Evolutionary conservation across 2,888 invertebrate species (phyloP), one percentile per base, ranked within the genome.

Genomic region (Eristalinus sepulchralis): DNA sequence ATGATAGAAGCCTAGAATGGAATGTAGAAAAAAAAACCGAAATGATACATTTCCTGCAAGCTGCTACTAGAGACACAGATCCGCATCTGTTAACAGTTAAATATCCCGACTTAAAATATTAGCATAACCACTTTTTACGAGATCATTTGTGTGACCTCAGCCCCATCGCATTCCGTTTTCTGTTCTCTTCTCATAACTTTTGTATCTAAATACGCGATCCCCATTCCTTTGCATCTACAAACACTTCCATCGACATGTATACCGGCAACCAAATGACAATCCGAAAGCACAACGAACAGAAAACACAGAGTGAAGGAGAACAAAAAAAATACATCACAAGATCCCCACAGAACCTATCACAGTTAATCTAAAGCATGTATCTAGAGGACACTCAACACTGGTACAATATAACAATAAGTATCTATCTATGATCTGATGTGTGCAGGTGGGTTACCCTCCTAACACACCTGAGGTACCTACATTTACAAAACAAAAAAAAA

Each of bases 351-450:
- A 88, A 89, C 88, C 89, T 88, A 89, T 88, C 88, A 89, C 88
- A 88, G 83, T 76, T 91, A 91, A 91, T 91, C 91, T 91, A 89
- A 89, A 88, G 89, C 90, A 89, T 91, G 92, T 91, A 91, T 91
- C 91, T 91, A 88, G 90, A 90, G 92, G 91, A 91, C 90, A 89
- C 86, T 89, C 88, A 83, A 87, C 82, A 83, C 60, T 82, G 86
- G 64, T 83, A 86, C 86, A 83, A 72, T 86, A 83, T 76, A 86
- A 86, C 86, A 86, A 86, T 83, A 86, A 83, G 86, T 79, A 86
- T 83, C 86, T 86, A 86, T 86, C 86, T 83, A 86, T 79, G 83
- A 86, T 86, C 86, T 83, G 83, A 75, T 86, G 75, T 86, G 78
- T 86, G 83, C 86, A 86, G 86, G 86, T 86, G 86, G 86, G 86